phyloP scores from a whole-genome alignment of 2,113 vertebrate species.

The Podarcis muralis region DNA sequence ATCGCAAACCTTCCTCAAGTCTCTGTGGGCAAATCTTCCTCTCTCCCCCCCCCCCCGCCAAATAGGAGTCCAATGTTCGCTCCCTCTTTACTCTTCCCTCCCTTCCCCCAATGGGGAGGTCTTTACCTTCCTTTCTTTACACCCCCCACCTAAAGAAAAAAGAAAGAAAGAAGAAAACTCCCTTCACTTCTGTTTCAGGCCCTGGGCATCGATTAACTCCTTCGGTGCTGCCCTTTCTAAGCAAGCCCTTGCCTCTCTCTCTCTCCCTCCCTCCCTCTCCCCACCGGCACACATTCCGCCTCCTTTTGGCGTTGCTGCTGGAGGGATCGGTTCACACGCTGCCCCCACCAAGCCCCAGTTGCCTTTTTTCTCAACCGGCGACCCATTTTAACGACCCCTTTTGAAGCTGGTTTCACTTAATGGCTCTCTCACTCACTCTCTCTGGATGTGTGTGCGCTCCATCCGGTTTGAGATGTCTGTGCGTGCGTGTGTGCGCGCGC shows the following conservation, averaged over 20 bases:
- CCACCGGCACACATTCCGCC: too few species aligned
- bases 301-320: too few species aligned
- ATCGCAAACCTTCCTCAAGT: background rate
- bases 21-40: background rate
- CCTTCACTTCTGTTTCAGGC: constrained; percentile 65
- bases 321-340: background rate
- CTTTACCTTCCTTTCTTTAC: constrained; percentile 56
- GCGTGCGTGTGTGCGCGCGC: background rate
- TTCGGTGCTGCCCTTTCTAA: constrained; percentile 49
- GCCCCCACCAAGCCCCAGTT: background rate
- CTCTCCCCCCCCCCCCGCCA: fast-evolving
- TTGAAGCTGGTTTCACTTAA: constrained; percentile 45
- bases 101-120: constrained; percentile 59
- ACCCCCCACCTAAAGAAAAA: constrained; percentile 19
- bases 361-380: background rate
- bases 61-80: constrained; percentile 18
- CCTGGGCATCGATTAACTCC: constrained; percentile 73
- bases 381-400: background rate
- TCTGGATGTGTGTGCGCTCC: background rate
- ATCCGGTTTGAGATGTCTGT: background rate
- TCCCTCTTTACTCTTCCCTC: constrained; percentile 21
- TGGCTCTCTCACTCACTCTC: constrained; percentile 24
- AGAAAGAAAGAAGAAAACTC: background rate
- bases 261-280: too few species aligned
- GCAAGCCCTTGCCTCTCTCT: background rate